These are phyloP conservation scores for Drosophila parvula DNA, from an alignment of 1,140 invertebrate species.

Conservation along the genomic window DNA sequence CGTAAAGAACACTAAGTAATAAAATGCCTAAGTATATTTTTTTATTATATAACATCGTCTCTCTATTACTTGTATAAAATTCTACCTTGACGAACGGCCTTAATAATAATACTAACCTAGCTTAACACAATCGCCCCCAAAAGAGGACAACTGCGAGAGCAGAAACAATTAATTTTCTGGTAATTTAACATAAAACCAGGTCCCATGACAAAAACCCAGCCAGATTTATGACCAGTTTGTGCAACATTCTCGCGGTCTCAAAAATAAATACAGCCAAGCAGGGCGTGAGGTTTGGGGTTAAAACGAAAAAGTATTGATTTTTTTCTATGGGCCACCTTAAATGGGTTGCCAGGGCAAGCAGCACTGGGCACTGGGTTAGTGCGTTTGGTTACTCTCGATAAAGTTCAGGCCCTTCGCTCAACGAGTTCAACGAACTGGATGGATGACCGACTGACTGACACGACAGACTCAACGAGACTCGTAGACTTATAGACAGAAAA, in stretches of 20 bases:
- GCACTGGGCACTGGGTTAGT: constrained; percentile 53
- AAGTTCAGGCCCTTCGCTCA: constrained; percentile 21
- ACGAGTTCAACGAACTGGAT: constrained; percentile 63
- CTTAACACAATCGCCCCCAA: constrained; percentile 1
- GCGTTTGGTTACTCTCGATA: constrained; percentile 51
- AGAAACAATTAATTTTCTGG: constrained; percentile 44
- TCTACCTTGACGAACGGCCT: not conserved
- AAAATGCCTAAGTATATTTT: not conserved
- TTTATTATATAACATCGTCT: not conserved
- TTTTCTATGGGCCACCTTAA: constrained; percentile 18
- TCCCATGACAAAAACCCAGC: constrained; percentile 23
- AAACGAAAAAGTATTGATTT: constrained; percentile 47
- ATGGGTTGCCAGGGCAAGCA: constrained; percentile 27
- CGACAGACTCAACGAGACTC: constrained; percentile 9
- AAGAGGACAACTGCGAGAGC: constrained; percentile 10
- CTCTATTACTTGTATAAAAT: not conserved
- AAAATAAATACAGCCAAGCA: constrained; percentile 21
- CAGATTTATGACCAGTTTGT: constrained; percentile 22
- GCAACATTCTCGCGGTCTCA: constrained; percentile 31
- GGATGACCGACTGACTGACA: constrained; percentile 5
- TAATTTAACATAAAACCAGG: constrained; percentile 36
- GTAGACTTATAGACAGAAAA: constrained; percentile 5
- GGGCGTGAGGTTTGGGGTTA: constrained; percentile 7
- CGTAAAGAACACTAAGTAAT: too few relatives aligned
- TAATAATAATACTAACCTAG: constrained; percentile 14